Base-by-base conservation (phyloP, 2,888 invertebrate species). In the Agrypnus murinus region DNA sequence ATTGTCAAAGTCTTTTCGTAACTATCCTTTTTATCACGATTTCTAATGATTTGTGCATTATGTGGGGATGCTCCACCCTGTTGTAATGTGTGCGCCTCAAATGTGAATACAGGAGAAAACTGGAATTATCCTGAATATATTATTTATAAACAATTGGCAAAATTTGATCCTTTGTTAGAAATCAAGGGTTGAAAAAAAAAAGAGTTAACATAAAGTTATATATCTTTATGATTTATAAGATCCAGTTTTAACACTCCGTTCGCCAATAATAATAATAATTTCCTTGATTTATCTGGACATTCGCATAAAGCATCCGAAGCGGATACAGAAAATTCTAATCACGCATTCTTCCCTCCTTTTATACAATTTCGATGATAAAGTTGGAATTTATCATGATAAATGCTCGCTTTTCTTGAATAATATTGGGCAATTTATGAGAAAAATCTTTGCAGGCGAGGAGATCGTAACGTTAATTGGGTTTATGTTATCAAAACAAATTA, bases 361-460 rank as follows among this genome's bases (percentile, higher is more conserved):
- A 43, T 15, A 43, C 15, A 43, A 15, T 43, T 12, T 43, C 43
- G 43, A 12, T 14, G 43, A 43, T 43, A 43, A 43, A 15, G 15
- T 7, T 43, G 43, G 14, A 25, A 43, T 43, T 43, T 43, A 43
- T 12, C 43, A 43, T 43, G 43, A 43, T 15, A 43, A 43, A 43
- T 43, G 43, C 1, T 25, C 25, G 14, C 7, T 14, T 14, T 15
- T 15, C 14, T 6, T 43, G 43, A 43, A 43, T 43, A 43, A 43
- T n/a, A n/a, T 43, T 43, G 43, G 4, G 1, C 15, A 43, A 43
- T 14, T 46, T 46, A 17, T 10, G 25, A 19, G 46, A 19, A 17
- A 46, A 19, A 8, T 19, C 19, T 17, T 17, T 9, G 17, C 46
- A 46, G 46, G 19, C 19, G 46, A 46, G 19, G 15, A n/a, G n/a